Conservation (phyloP, 2,888 invertebrate species). For the Venusia cambrica region DNA sequence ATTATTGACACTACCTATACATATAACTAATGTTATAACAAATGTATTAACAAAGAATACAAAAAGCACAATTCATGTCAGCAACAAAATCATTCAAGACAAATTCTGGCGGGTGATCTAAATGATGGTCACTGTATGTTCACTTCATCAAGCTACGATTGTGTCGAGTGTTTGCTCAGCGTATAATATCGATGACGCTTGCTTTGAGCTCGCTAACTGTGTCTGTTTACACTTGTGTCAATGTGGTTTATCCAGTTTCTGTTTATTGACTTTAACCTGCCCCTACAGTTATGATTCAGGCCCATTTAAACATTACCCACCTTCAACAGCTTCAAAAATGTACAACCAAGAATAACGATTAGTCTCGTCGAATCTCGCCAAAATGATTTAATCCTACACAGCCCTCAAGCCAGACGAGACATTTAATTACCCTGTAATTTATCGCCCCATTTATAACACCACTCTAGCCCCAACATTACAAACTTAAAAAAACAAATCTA, state of each 20-base stretch:
- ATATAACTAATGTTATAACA: too few species aligned
- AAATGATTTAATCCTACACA: constrained; percentile 43
- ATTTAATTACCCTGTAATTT: constrained; percentile 77
- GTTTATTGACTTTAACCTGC: too few species aligned
- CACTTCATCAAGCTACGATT: constrained; percentile 54
- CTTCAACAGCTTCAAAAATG: constrained; percentile 4
- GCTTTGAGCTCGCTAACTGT: neutral
- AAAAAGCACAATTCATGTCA: too few species aligned
- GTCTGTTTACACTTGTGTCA: constrained; percentile 10
- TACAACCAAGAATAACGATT: constrained; percentile 15
- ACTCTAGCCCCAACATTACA: constrained; percentile 54
- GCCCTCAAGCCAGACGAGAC: constrained; percentile 49
- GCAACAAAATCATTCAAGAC: constrained; percentile 1
- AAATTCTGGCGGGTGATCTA: too few species aligned
- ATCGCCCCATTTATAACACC: constrained; percentile 71
- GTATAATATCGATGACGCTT: constrained; percentile 20
- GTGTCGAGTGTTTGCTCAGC: constrained; percentile 39
- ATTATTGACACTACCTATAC: too few species aligned
- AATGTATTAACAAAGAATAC: too few species aligned
- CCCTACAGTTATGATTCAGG: too few species aligned
- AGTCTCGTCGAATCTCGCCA: constrained; percentile 32
- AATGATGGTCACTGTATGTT: constrained; percentile 32
- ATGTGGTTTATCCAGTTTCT: constrained; percentile 14
- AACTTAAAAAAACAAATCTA: constrained; percentile 61
- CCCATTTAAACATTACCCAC: too few species aligned